Conservation (phyloP, 2,797 vertebrate species). For the Eptatretus atami region DNA sequence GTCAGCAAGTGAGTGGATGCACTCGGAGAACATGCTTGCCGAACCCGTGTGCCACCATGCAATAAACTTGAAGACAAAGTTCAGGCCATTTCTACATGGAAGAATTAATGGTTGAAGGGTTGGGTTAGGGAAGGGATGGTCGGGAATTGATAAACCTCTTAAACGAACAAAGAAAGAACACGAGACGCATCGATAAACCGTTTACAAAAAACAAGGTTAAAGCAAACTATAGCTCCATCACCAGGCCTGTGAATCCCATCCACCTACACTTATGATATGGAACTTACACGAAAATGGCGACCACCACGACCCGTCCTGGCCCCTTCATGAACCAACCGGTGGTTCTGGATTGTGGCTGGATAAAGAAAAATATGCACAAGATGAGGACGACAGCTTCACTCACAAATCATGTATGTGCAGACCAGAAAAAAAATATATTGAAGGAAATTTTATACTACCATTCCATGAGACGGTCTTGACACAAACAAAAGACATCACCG, state of each 20-base stretch:
- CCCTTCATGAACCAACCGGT: conserved; percentile 48
- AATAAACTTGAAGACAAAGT: conserved; percentile 93
- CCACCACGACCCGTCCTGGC: conserved; percentile 88
- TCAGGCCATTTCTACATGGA: conserved; percentile 51
- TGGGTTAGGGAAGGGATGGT: too few relatives aligned
- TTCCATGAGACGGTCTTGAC: too few relatives aligned
- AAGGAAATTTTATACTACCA: too few relatives aligned
- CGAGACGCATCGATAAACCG: too few relatives aligned
- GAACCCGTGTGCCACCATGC: conserved; percentile 97
- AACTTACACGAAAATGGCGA: conserved; percentile 96
- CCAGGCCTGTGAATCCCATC: not conserved
- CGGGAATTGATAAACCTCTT: too few relatives aligned
- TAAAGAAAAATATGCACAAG: conserved; percentile 6
- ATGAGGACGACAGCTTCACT: not conserved
- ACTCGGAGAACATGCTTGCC: conserved; percentile 95
- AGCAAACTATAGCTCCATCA: not conserved
- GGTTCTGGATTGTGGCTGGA: conserved; percentile 48
- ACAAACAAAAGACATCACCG: too few relatives aligned
- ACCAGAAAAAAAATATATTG: too few relatives aligned
- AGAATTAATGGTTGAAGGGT: too few relatives aligned
- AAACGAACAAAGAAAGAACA: too few relatives aligned
- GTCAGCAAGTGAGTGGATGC: conserved; percentile 84
- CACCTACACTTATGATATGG: not conserved
- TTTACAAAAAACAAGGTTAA: not conserved
- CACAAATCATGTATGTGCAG: too few relatives aligned